Evolutionary conservation across 2,797 vertebrate genomes (phyloP).

Genomic region (Chaunax sp.): DNA sequence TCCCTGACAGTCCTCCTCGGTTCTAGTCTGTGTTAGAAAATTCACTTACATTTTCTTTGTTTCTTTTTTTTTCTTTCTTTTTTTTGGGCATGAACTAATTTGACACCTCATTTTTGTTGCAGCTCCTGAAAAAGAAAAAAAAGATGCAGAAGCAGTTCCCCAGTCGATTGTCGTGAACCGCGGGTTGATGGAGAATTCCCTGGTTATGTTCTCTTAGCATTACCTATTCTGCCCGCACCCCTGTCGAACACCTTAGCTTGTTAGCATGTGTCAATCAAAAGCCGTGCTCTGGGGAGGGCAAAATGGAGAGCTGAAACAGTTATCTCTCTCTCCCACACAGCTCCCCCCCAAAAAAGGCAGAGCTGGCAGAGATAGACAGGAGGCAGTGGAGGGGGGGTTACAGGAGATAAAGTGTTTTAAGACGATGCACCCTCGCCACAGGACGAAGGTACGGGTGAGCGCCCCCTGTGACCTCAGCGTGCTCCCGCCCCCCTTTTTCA

Average conservation of each 20-base stretch:
- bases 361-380: neutral
- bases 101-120: conserved; percentile 48
- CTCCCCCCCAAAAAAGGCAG: conserved; percentile 31
- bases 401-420: conserved; percentile 7
- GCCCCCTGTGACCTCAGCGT: conserved; percentile 47
- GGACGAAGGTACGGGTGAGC: conserved; percentile 23
- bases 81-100: conserved; percentile 39
- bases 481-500: conserved; percentile 15
- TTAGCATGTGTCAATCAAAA: conserved; percentile 84
- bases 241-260: conserved; percentile 74
- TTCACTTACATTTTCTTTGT: neutral
- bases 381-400: neutral
- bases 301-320: conserved; percentile 54
- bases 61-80: neutral
- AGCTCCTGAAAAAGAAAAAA: conserved; percentile 12
- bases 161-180: conserved; percentile 41
- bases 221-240: conserved; percentile 64
- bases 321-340: conserved; percentile 64
- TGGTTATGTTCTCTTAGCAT: conserved; percentile 63
- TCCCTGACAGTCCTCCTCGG: conserved; percentile 1
- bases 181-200: conserved; percentile 63
- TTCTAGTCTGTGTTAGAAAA: conserved; percentile 10
- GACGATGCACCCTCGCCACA: conserved; percentile 1
- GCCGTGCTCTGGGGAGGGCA: conserved; percentile 59
- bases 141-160: conserved; percentile 38